These are phyloP conservation scores for Osmerus mordax DNA, from an alignment of 2,113 vertebrate genomes.

Conservation along the genomic window DNA sequence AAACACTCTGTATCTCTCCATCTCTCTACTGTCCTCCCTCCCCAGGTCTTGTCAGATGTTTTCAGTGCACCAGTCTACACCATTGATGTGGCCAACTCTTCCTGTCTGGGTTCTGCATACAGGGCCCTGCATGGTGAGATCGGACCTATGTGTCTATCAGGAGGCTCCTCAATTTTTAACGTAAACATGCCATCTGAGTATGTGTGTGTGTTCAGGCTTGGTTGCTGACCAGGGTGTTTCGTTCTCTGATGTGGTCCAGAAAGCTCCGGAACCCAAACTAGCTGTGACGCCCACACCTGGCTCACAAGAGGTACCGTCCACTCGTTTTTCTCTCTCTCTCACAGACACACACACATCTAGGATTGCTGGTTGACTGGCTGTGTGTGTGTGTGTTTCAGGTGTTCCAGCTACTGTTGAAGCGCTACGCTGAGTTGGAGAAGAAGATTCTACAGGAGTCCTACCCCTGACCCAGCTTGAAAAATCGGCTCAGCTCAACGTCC, in stretches of 20 bases:
- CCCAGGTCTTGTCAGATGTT: slow-evolving; percentile 89
- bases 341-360: too few relatives aligned
- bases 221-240: slow-evolving; percentile 62
- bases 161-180: too few relatives aligned
- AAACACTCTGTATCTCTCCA: background rate
- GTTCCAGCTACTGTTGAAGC: too few relatives aligned
- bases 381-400: too few relatives aligned
- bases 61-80: slow-evolving; percentile 86
- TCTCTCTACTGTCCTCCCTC: background rate
- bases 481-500: too few relatives aligned
- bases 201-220: slow-evolving; percentile 66
- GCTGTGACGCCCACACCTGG: slow-evolving; percentile 67
- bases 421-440: too few relatives aligned
- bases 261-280: slow-evolving; percentile 71
- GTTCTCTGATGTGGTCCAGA: slow-evolving; percentile 77
- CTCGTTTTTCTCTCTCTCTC: too few relatives aligned
- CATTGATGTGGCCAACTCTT: slow-evolving; percentile 83
- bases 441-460: too few relatives aligned
- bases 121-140: slow-evolving; percentile 86
- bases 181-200: background rate
- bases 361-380: too few relatives aligned
- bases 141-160: background rate
- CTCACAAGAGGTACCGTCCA: slow-evolving; percentile 73
- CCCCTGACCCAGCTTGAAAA: too few relatives aligned
- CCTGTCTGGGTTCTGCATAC: slow-evolving; percentile 91